Base-by-base conservation (phyloP, 2,113 vertebrate species). In the Oryzias melastigma region DNA sequence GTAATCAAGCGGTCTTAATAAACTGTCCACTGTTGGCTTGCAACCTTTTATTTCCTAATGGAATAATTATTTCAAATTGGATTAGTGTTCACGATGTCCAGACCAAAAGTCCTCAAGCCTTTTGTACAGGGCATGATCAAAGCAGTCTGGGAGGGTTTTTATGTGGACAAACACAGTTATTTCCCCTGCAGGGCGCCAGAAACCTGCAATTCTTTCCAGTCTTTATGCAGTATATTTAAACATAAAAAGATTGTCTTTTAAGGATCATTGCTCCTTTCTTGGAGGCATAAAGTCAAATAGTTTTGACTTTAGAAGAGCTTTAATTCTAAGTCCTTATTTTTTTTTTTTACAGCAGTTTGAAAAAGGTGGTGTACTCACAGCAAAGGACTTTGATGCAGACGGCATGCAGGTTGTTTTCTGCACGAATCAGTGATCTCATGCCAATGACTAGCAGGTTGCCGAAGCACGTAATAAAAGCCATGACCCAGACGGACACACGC, bases 351-450 rank as follows among this genome's bases (percentile, higher is more conserved):
- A 18, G 17, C 42, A 12, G 52, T 42, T 10, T 55, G 0, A 19
- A 2, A 7, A 44, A 14, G 72, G 52, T 7, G 15, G 43, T 13
- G 42, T 61, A 91, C 91, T 90, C 67, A 92, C 91, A 95, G 76
- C 93, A 95, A 35, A 95, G 89, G 68, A 93, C 90, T 89, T 95
- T 95, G 84, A 95, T 94, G 87, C 93, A 93, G 68, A 78, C 88
- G 4, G 92, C 90, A 13, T 94, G 92, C 24, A 81, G 90, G 49
- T 89, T 91, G 65, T 95, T 95, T 87, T 96, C 94, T 1, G 92
- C 91, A 67, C 89, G 88, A 71, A 95, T 91, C 76, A 93, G 78
- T 1, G 92, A 95, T 71, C 92, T 91, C 92, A 93, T 95, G 68
- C 91, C 91, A 60, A 94, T 94, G 53, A 95, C 91, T 51, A 94